Evolutionary conservation across 2,797 vertebrate genomes (phyloP).

Genomic region (Champsocephalus gunnari): DNA sequence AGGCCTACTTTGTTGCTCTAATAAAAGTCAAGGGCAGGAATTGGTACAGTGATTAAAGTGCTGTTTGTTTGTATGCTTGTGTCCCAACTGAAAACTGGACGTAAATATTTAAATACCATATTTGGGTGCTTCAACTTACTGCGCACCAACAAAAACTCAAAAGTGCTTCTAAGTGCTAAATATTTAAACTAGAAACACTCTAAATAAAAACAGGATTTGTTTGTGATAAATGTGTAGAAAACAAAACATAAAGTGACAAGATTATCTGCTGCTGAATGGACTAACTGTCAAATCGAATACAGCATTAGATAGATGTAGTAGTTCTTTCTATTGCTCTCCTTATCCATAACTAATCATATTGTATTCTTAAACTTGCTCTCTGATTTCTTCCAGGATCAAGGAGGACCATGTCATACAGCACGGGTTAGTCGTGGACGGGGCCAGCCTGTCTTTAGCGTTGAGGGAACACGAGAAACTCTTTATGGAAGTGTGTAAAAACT

Average conservation of each 20-base stretch:
- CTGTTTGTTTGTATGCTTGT: neutral
- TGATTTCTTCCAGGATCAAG: constrained; percentile 85
- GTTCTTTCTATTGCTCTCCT: neutral
- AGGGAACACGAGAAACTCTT: constrained; percentile 97
- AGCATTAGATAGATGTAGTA: neutral
- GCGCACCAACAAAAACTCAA: too few species aligned
- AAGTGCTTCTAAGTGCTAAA: neutral
- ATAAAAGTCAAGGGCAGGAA: neutral
- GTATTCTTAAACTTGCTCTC: neutral
- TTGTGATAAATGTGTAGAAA: neutral
- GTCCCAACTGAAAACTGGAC: neutral
- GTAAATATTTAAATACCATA: neutral
- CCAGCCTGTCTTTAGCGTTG: constrained; percentile 95
- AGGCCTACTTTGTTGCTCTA: neutral
- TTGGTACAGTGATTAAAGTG: neutral
- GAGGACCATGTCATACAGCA: constrained; percentile 98
- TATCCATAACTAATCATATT: neutral
- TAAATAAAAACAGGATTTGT: neutral
- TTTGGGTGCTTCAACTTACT: neutral
- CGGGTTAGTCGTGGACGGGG: constrained; percentile 95
- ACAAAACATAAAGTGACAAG: neutral
- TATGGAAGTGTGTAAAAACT: constrained; percentile 97
- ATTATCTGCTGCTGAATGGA: neutral
- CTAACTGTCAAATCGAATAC: neutral
- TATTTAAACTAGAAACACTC: neutral